A percentile compares a stretch with the other conserved stretches of the same genome.
These are phyloP conservation scores for Lasioglossum lativentre DNA, from an alignment of 2,888 invertebrate genomes.

Conservation along the genomic window DNA sequence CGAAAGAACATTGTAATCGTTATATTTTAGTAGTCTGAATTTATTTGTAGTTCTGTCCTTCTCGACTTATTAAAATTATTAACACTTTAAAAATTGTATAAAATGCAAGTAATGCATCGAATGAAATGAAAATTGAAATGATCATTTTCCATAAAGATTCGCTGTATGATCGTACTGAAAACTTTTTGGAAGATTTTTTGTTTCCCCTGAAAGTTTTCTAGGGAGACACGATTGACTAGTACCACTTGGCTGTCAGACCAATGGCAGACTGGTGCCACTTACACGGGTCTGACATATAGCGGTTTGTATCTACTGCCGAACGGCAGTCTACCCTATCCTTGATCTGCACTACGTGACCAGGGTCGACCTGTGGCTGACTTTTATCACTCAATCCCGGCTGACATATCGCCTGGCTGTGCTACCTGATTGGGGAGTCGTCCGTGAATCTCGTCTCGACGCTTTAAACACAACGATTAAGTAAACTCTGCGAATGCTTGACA, in stretches of 20 bases:
- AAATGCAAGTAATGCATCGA: too few species aligned
- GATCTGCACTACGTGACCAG: not conserved
- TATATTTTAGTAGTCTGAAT: too few species aligned
- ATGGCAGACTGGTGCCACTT: not conserved
- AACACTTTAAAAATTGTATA: too few species aligned
- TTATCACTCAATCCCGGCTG: not conserved
- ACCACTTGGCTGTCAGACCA: not conserved
- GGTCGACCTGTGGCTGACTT: not conserved
- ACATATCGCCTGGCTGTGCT: not conserved
- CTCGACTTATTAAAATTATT: too few species aligned
- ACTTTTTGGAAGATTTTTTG: too few species aligned
- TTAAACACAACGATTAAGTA: not conserved
- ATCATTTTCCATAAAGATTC: not conserved
- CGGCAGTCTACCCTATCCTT: not conserved
- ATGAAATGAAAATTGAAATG: too few species aligned
- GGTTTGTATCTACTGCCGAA: not conserved
- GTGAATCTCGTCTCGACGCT: not conserved
- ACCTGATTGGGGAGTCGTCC: not conserved
- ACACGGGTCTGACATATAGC: not conserved
- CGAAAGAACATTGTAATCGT: too few species aligned
- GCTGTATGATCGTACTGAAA: not conserved
- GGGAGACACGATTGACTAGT: not conserved
- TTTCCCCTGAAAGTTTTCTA: not conserved
- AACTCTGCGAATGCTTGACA: not conserved
- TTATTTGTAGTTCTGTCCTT: too few species aligned